Conservation (phyloP, 2,797 vertebrate species). For the Bradypus variegatus region DNA sequence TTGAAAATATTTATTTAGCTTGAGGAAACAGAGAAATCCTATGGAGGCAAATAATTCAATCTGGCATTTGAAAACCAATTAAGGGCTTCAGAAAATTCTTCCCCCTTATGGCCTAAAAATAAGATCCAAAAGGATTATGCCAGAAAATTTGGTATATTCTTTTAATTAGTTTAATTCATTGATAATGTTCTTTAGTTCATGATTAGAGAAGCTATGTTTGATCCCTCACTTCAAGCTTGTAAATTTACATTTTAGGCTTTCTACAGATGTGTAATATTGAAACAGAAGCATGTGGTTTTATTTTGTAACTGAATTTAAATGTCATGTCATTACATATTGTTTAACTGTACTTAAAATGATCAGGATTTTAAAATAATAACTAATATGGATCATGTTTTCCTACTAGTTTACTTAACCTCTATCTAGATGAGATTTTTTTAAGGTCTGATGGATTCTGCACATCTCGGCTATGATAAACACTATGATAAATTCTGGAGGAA, state of each 20-base stretch:
- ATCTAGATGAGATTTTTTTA: slow-evolving; percentile 20
- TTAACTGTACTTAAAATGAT: slow-evolving; percentile 41
- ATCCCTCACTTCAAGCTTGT: neutral
- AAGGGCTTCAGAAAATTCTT: slow-evolving; percentile 65
- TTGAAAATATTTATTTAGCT: slow-evolving; percentile 72
- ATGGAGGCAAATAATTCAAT: slow-evolving; percentile 68
- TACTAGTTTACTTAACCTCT: slow-evolving; percentile 25
- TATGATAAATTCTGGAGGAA: neutral
- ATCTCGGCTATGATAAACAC: slow-evolving; percentile 12
- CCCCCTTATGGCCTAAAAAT: slow-evolving; percentile 57
- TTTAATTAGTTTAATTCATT: slow-evolving; percentile 56
- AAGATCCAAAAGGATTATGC: slow-evolving; percentile 54
- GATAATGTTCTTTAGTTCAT: slow-evolving; percentile 24
- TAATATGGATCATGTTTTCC: neutral
- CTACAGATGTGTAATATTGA: neutral
- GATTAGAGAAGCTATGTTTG: slow-evolving; percentile 40
- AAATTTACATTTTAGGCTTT: slow-evolving; percentile 6
- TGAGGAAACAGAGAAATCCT: slow-evolving; percentile 59
- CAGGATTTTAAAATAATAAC: slow-evolving; percentile 14
- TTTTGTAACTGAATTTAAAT: slow-evolving; percentile 23
- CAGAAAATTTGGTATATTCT: slow-evolving; percentile 40
- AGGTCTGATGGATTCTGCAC: neutral
- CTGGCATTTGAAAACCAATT: slow-evolving; percentile 61
- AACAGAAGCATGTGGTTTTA: slow-evolving; percentile 2
- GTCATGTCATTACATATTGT: neutral